phyloP scores from a whole-genome alignment of 2,113 vertebrate genomes.

The Nibea coibor region DNA sequence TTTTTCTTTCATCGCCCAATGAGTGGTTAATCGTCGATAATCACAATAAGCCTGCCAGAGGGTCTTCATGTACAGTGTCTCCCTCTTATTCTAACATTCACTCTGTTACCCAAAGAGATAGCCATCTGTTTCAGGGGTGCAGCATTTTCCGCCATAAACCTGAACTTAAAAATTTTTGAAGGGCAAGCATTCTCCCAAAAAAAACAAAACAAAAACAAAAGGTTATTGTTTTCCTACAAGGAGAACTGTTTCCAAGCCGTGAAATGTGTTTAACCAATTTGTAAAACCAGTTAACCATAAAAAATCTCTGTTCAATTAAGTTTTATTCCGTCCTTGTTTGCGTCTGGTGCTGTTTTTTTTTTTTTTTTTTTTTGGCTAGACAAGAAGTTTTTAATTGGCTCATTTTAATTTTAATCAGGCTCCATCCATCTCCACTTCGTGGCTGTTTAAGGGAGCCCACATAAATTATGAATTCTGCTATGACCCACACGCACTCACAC shows the following conservation, averaged over 20 bases:
- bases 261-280: conserved; percentile 45
- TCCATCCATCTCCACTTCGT: conserved; percentile 10
- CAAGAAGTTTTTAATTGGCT: conserved; percentile 58
- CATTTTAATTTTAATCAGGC: conserved; percentile 49
- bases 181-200: background rate
- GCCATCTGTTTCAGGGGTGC: conserved; percentile 63
- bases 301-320: conserved; percentile 22
- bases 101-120: conserved; percentile 44
- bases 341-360: background rate
- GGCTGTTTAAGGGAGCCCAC: conserved; percentile 15
- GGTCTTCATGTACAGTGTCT: conserved; percentile 20
- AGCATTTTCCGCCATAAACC: conserved; percentile 5
- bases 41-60: conserved; percentile 51
- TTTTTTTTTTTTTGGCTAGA: conserved; percentile 3
- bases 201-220: conserved; percentile 4
- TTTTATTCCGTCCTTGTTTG: conserved; percentile 46
- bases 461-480: conserved; percentile 24
- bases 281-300: conserved; percentile 33
- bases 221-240: background rate
- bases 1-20: conserved; percentile 48
- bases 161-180: conserved; percentile 1
- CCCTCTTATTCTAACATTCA: conserved; percentile 25
- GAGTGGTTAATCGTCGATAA: conserved; percentile 72
- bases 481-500: background rate
- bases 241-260: background rate